Percentiles rank a stretch among this genome's conserved stretches.
phyloP scores from a whole-genome alignment of 2,797 vertebrate genomes.

The Chiroxiphia lanceolata region DNA sequence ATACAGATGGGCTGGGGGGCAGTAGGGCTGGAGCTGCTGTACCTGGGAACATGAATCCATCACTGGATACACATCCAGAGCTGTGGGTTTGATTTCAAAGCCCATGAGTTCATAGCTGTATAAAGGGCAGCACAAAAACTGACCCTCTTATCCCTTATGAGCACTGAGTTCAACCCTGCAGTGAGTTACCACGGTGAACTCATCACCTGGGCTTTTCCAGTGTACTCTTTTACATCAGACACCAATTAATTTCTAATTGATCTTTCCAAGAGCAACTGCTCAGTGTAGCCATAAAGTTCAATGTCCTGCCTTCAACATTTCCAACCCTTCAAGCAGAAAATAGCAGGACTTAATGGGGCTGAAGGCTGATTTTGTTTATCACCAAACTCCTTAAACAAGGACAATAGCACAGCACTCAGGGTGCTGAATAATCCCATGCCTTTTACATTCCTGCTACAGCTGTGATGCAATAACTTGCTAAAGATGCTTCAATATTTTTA shows the following conservation, averaged over 20 bases:
- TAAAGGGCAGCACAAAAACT: not conserved
- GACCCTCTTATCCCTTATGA: not conserved
- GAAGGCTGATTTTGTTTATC: not conserved
- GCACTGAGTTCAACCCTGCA: not conserved
- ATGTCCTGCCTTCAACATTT: not conserved
- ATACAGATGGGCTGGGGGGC: too few relatives aligned
- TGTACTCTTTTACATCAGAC: not conserved
- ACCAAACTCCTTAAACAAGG: not conserved
- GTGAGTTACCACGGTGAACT: not conserved
- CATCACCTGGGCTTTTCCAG: not conserved
- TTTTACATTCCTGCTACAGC: not conserved
- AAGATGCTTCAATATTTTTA: not conserved
- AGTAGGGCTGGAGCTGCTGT: not conserved
- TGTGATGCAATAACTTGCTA: not conserved
- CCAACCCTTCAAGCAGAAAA: not conserved
- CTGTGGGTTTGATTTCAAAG: not conserved
- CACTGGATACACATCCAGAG: not conserved
- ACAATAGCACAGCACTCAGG: not conserved
- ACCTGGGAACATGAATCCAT: not conserved
- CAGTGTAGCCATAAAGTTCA: not conserved
- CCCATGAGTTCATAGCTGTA: not conserved
- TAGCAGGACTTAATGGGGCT: not conserved
- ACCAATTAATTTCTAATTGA: conserved; percentile 21
- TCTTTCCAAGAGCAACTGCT: not conserved
- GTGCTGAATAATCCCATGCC: not conserved